phyloP scores from a whole-genome alignment of 1,140 invertebrate species.

The Copidosoma floridanum region DNA sequence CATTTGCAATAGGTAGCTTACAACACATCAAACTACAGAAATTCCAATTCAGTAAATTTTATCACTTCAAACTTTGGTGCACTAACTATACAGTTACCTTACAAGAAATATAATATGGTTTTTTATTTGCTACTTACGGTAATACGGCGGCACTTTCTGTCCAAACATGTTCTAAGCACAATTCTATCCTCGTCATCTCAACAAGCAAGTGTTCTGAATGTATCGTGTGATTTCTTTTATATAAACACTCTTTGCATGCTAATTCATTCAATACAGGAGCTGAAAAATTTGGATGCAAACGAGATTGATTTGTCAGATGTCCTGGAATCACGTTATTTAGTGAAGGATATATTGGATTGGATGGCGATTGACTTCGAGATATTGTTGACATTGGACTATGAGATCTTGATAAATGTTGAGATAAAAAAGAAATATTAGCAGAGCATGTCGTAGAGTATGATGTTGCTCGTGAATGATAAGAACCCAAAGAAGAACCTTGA shows the following conservation, averaged over 20 bases:
- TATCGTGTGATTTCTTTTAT: too few species aligned
- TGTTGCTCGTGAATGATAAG: conserved; percentile 45
- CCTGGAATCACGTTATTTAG: conserved; percentile 33
- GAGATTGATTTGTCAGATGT: conserved; percentile 39
- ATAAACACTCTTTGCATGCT: too few species aligned
- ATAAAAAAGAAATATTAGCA: conserved; percentile 39
- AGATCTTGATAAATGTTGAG: conserved; percentile 49
- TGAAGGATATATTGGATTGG: conserved; percentile 49
- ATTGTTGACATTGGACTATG: conserved; percentile 65
- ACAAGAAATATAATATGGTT: too few species aligned
- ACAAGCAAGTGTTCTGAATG: too few species aligned
- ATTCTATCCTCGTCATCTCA: too few species aligned
- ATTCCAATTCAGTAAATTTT: too few species aligned
- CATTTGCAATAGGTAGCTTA: too few species aligned
- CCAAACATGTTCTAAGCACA: conserved; percentile 88
- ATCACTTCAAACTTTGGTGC: too few species aligned
- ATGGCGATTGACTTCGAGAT: conserved; percentile 53
- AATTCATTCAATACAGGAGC: too few species aligned
- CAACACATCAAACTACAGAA: too few species aligned
- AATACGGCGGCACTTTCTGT: conserved; percentile 67
- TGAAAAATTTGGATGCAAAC: too few species aligned
- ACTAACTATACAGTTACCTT: too few species aligned
- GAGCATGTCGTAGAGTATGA: conserved; percentile 49
- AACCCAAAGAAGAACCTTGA: conserved; percentile 39
- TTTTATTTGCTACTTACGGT: conserved; percentile 58